These are phyloP conservation scores for Phanerotoma sp. DNA, from an alignment of 2,888 invertebrate species.

Conservation along the genomic window DNA sequence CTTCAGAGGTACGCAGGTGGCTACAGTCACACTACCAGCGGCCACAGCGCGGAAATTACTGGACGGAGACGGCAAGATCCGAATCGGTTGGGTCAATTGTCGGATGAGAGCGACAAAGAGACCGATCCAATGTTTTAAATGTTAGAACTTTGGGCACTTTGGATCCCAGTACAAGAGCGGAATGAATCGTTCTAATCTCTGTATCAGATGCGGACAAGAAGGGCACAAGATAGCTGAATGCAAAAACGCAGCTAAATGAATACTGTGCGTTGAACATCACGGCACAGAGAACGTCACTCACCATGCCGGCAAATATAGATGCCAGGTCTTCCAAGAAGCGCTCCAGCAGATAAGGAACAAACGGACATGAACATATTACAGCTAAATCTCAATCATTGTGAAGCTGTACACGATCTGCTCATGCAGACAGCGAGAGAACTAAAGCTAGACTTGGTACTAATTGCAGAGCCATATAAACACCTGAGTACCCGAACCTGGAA, in stretches of 20 bases:
- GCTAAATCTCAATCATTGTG: constrained; percentile 34
- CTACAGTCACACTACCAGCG: constrained; percentile 13
- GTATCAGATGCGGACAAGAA: constrained; percentile 24
- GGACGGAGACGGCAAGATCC: background rate
- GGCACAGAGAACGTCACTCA: constrained; percentile 5
- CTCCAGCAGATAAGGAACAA: constrained; percentile 15
- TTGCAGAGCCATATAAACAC: constrained; percentile 32
- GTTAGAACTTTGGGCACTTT: constrained; percentile 8
- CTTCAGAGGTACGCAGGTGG: constrained; percentile 24
- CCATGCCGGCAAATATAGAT: constrained; percentile 22
- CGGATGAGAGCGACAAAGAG: background rate
- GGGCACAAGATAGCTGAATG: constrained; percentile 26
- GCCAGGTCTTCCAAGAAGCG: constrained; percentile 24
- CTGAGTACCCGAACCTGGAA: constrained; percentile 23
- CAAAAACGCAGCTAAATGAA: constrained; percentile 2
- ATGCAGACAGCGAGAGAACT: constrained; percentile 28
- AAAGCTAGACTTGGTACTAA: constrained; percentile 19
- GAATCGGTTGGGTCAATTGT: constrained; percentile 26
- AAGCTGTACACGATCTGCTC: constrained; percentile 29
- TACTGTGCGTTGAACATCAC: constrained; percentile 14
- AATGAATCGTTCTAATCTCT: constrained; percentile 12
- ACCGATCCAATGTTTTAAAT: background rate
- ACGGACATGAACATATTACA: constrained; percentile 29
- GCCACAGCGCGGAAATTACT: constrained; percentile 7
- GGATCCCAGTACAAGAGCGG: constrained; percentile 13